These are phyloP conservation scores for Misgurnus anguillicaudatus DNA, from an alignment of 2,113 vertebrate genomes.

Conservation along the genomic window DNA sequence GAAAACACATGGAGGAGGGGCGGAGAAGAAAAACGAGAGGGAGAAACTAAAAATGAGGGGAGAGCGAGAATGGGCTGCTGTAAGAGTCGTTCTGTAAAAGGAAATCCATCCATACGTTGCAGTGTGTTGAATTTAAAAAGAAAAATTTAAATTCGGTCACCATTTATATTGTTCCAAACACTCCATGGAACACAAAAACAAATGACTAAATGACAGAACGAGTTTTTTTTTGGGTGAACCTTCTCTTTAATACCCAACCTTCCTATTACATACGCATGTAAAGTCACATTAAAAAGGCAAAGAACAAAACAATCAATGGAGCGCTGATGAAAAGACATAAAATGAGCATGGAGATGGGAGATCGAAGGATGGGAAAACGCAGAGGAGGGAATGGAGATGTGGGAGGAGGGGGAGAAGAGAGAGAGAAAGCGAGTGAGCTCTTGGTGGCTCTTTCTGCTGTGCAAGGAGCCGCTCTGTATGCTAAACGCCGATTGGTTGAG, in stretches of 20 bases:
- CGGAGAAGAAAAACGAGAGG: constrained; percentile 41
- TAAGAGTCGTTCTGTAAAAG: not conserved
- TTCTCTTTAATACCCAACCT: too few species aligned
- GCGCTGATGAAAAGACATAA: constrained; percentile 30
- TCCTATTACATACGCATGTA: not conserved
- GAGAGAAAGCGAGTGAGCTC: not conserved
- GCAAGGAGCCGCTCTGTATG: constrained; percentile 19
- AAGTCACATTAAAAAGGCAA: constrained; percentile 6
- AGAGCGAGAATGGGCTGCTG: constrained; percentile 21
- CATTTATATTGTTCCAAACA: too few species aligned
- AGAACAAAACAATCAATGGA: not conserved
- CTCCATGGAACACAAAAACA: too few species aligned
- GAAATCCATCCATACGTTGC: constrained; percentile 35
- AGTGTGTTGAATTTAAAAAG: constrained; percentile 5
- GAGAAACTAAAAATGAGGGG: constrained; percentile 43
- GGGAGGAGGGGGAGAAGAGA: constrained; percentile 12
- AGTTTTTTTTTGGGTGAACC: too few species aligned
- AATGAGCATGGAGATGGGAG: constrained; percentile 5
- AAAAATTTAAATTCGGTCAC: too few species aligned
- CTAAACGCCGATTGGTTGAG: constrained; percentile 21
- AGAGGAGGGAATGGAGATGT: constrained; percentile 29
- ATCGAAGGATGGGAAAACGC: constrained; percentile 18
- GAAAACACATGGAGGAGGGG: constrained; percentile 58
- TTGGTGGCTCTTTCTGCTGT: constrained; percentile 3
- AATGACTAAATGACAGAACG: too few species aligned